A percentile compares a stretch with the other conserved stretches of the same genome.
phyloP scores from a whole-genome alignment of 2,797 vertebrate genomes.

The Sphenodon punctatus region DNA sequence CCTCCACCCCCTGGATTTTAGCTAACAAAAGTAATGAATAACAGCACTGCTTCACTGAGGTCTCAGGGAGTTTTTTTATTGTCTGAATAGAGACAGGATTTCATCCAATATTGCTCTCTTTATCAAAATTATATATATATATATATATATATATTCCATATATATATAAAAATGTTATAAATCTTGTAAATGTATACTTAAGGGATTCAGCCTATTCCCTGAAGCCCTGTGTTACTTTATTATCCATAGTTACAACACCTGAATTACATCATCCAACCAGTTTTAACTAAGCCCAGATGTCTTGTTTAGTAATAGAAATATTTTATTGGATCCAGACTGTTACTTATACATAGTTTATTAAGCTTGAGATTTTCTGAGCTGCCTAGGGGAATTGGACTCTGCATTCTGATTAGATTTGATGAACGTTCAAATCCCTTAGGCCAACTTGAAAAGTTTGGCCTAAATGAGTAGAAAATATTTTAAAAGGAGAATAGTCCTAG shows the following conservation, averaged over 20 bases:
- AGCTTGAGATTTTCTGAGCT: neutral
- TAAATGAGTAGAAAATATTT: neutral
- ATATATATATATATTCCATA: too few relatives aligned
- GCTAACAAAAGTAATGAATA: too few relatives aligned
- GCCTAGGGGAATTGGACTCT: neutral
- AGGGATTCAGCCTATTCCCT: neutral
- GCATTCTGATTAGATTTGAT: neutral
- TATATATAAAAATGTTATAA: neutral
- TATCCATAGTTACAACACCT: neutral
- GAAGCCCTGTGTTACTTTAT: neutral
- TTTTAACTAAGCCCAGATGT: neutral
- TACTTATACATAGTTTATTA: neutral
- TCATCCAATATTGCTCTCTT: neutral
- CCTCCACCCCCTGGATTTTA: too few relatives aligned
- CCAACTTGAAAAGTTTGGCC: neutral
- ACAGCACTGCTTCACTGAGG: too few relatives aligned
- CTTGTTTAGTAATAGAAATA: neutral
- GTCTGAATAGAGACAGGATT: neutral
- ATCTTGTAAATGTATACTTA: neutral
- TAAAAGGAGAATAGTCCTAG: neutral
- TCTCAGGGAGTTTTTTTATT: too few relatives aligned
- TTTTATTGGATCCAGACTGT: neutral
- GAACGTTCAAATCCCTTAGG: too few relatives aligned
- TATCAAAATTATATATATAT: too few relatives aligned
- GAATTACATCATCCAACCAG: neutral